These are phyloP conservation scores for Tachina lurida DNA, from an alignment of 2,888 invertebrate species.

Conservation along the genomic window DNA sequence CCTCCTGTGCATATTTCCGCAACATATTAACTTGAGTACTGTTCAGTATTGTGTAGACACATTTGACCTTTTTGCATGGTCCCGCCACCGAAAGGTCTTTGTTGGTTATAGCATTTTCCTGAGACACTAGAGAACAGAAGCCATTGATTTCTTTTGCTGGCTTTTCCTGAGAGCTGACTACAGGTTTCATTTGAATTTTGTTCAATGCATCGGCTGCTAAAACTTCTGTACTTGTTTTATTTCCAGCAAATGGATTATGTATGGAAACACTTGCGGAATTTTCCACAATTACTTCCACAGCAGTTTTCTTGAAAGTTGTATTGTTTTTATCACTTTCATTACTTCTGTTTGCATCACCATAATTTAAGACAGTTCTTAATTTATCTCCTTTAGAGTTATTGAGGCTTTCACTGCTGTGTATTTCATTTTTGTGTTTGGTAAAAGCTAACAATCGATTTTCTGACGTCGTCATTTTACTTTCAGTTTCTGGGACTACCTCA, in stretches of 20 bases:
- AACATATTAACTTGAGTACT: constrained; percentile 87
- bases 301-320: not conserved
- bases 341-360: not conserved
- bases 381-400: constrained; percentile 19
- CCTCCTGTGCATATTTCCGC: constrained; percentile 86
- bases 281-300: not conserved
- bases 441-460: constrained; percentile 14
- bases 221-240: constrained; percentile 42
- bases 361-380: constrained; percentile 4
- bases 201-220: constrained; percentile 52
- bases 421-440: not conserved
- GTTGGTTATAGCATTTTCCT: constrained; percentile 60
- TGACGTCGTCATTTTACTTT: constrained; percentile 43
- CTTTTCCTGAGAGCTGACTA: constrained; percentile 36
- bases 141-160: constrained; percentile 44
- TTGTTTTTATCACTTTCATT: not conserved
- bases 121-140: constrained; percentile 12
- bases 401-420: not conserved
- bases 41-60: constrained; percentile 77
- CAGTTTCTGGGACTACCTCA: constrained; percentile 57
- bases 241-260: not conserved
- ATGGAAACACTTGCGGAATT: not conserved
- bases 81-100: constrained; percentile 52
- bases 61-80: constrained; percentile 52
- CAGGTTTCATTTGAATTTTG: constrained; percentile 46